These are phyloP conservation scores for Phacellophora camtschatica DNA, from an alignment of 30 jellyfish, hydroid and myxozoan species.

Conservation along the genomic window DNA sequence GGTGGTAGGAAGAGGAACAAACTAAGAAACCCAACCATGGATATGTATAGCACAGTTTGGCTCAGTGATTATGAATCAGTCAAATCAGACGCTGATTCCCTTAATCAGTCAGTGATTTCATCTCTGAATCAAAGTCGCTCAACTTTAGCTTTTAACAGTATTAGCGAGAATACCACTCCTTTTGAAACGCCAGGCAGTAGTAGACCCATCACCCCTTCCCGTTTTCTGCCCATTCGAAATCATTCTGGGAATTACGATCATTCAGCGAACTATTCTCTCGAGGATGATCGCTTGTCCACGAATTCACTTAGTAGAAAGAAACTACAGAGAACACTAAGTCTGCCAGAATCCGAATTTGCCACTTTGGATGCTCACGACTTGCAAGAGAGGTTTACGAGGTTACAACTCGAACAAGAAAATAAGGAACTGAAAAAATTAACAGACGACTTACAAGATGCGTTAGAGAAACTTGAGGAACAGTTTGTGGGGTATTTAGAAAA, in stretches of 20 bases:
- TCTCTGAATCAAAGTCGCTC: conserved; percentile 73
- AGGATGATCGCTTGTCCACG: conserved; percentile 65
- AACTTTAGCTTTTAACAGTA: conserved; percentile 51
- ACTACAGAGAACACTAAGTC: conserved; percentile 86
- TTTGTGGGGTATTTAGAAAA: conserved; percentile 59
- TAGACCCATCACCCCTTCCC: conserved; percentile 83
- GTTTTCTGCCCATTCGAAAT: conserved; percentile 34
- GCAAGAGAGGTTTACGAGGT: conserved; percentile 90
- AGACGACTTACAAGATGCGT: conserved; percentile 84
- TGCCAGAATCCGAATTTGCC: conserved; percentile 96
- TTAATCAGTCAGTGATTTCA: conserved; percentile 71
- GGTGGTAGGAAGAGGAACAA: conserved; percentile 72
- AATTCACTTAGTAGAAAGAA: conserved; percentile 70
- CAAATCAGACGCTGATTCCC: conserved; percentile 80
- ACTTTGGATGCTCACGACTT: conserved; percentile 80
- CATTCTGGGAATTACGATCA: conserved; percentile 20
- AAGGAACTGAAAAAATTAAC: conserved; percentile 79
- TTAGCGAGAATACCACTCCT: conserved; percentile 66
- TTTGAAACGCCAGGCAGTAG: conserved; percentile 70
- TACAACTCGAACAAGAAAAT: conserved; percentile 96
- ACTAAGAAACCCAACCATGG: conserved; percentile 71
- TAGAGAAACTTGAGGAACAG: conserved; percentile 84
- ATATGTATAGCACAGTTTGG: conserved; percentile 98
- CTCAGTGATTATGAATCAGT: conserved; percentile 96
- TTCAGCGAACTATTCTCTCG: conserved; percentile 30